Evolutionary conservation across 2,113 vertebrate genomes (phyloP), one percentile per base, ranked within the genome.

Genomic region (Hypanus sabinus): DNA sequence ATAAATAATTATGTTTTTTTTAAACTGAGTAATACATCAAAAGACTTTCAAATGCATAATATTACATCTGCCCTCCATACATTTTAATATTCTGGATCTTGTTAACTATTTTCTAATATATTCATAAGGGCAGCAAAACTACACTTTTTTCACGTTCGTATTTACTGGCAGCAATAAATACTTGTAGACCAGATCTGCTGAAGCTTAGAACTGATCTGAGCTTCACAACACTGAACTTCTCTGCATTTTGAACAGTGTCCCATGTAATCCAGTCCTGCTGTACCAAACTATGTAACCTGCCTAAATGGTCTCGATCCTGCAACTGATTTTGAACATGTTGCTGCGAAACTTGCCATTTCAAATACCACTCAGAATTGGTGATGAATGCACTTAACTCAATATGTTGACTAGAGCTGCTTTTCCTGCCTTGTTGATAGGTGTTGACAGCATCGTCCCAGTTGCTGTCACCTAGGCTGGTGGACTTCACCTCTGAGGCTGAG

Each of bases 331-430:
- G 36, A 92, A 71, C 65, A 16, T 2, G 70, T 71, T 71, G 5
- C 46, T 4, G 57, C 70, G 7, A 70, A 33, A 92, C 20, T 92
- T 33, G 30, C 62, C 20, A 38, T 30, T 24, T 38, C 70, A 71
- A 92, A 92, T 70, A 38, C 62, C 70, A 70, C 62, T 68, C 68
- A 70, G 16, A 92, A 92, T 71, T 70, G 88, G 20, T 62, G 88
- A 18, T 92, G 68, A 18, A 38, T 70, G 36, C n/a, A 92, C 2
- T 70, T 91, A 91, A 70, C 87, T 90, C 7, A n/a, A 55, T 83
- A 55, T 65, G 62, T 92, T 38, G 36, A 92, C 65, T 9, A 22
- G 33, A 71, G 88, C 36, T 38, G 88, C 20, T 70, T 92, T 38
- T 68, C 65, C 36, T 65, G 16, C 62, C 87, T 91, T 65, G 65